Percentiles rank a stretch among this genome's conserved stretches.
Conservation (phyloP, 2,888 invertebrate genomes). For the Heliconius ismenius region DNA sequence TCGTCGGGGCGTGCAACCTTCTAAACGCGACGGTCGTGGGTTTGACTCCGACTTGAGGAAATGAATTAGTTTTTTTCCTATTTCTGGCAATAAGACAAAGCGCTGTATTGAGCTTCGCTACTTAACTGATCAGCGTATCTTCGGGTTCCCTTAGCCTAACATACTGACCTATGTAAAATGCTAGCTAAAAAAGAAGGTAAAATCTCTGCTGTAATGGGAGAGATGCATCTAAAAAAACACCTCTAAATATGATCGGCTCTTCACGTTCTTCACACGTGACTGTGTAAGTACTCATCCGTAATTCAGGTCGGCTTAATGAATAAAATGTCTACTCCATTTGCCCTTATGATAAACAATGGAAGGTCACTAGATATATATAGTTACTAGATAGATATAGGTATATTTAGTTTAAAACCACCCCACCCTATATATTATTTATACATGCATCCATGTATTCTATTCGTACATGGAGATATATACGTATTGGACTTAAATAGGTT, state of each 20-base stretch:
- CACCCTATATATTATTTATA: not conserved
- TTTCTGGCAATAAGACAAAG: not conserved
- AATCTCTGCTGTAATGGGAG: too few species aligned
- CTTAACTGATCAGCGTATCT: too few species aligned
- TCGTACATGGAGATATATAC: not conserved
- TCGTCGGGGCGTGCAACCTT: not conserved
- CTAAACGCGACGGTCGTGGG: not conserved
- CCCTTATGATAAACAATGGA: conserved; percentile 5
- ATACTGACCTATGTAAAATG: not conserved
- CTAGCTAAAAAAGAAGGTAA: not conserved
- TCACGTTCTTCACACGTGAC: not conserved
- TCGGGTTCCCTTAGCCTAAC: too few species aligned
- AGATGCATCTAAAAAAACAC: not conserved
- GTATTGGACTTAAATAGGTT: not conserved
- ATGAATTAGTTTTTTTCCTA: not conserved
- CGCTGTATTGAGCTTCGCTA: not conserved
- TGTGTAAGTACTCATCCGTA: conserved; percentile 1
- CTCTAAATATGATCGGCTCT: conserved; percentile 5
- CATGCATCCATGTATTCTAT: not conserved
- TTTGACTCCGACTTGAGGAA: not conserved
- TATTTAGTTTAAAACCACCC: not conserved
- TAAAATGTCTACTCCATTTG: conserved; percentile 2
- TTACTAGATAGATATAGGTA: too few species aligned
- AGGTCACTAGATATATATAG: not conserved
- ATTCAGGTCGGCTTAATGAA: conserved; percentile 23